Percentiles rank a stretch among this genome's conserved stretches.
Evolutionary conservation across 2,797 vertebrate species (phyloP).

Genomic region (Rhynchonycteris naso): DNA sequence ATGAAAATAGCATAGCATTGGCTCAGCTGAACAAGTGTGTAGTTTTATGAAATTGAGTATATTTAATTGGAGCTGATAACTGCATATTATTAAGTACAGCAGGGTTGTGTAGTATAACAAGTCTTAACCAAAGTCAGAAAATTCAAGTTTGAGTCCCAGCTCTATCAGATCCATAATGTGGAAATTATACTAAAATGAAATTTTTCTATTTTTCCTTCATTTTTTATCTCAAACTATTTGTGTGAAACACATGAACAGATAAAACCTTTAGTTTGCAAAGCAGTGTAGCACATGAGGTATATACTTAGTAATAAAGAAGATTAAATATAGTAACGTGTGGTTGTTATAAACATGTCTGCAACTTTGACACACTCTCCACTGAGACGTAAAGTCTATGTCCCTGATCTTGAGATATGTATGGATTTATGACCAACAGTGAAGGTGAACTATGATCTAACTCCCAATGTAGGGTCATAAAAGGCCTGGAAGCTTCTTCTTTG

Average conservation of each 20-base stretch:
- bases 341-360: neutral
- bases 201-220: neutral
- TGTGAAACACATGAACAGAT: neutral
- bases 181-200: conserved; percentile 8
- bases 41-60: neutral
- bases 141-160: neutral
- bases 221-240: neutral
- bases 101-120: neutral
- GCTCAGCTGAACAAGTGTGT: neutral
- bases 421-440: neutral
- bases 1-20: neutral
- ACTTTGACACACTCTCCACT: neutral
- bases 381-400: neutral
- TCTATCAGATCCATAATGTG: neutral
- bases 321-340: neutral
- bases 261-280: neutral
- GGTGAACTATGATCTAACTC: neutral
- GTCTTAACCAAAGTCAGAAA: neutral
- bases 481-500: neutral
- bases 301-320: neutral
- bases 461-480: neutral
- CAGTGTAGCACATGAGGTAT: neutral
- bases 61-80: neutral
- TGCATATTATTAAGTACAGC: neutral
- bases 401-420: neutral